Percentiles rank a stretch among this genome's conserved stretches.
These are phyloP conservation scores for Pocota personata DNA, from an alignment of 2,888 invertebrate species.

Conservation along the genomic window DNA sequence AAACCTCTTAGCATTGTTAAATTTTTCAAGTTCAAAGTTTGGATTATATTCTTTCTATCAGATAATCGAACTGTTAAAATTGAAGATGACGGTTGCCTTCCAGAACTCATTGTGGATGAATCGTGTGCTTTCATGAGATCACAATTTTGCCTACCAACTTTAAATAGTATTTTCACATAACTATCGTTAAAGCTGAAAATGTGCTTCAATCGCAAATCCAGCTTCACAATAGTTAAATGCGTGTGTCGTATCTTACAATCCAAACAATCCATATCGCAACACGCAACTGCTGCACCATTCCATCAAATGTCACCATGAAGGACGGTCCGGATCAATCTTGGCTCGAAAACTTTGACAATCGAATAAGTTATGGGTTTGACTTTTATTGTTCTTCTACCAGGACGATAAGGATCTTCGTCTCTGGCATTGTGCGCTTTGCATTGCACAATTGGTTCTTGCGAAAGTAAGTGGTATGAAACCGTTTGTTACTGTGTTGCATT, in stretches of 20 bases:
- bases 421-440: conserved; percentile 34
- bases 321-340: conserved; percentile 75
- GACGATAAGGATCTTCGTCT: conserved; percentile 66
- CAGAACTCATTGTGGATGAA: no score
- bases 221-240: neutral
- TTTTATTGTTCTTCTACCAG: conserved; percentile 75
- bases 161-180: neutral
- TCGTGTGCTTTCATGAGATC: no score
- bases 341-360: conserved; percentile 73
- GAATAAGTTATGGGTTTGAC: conserved; percentile 76
- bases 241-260: conserved; percentile 36
- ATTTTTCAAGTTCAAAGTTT: no score
- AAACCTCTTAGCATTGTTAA: no score
- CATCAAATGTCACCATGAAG: conserved; percentile 70
- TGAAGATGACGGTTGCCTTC: no score
- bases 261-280: conserved; percentile 62
- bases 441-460: conserved; percentile 62
- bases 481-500: conserved; percentile 50
- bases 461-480: conserved; percentile 38
- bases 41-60: no score
- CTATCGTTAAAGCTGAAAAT: neutral
- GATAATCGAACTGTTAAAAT: no score
- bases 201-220: conserved; percentile 19
- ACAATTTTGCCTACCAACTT: neutral
- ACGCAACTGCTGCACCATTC: conserved; percentile 69